Evolutionary conservation across 2,113 vertebrate species (phyloP).

Genomic region (Rhabdomys dilectus): DNA sequence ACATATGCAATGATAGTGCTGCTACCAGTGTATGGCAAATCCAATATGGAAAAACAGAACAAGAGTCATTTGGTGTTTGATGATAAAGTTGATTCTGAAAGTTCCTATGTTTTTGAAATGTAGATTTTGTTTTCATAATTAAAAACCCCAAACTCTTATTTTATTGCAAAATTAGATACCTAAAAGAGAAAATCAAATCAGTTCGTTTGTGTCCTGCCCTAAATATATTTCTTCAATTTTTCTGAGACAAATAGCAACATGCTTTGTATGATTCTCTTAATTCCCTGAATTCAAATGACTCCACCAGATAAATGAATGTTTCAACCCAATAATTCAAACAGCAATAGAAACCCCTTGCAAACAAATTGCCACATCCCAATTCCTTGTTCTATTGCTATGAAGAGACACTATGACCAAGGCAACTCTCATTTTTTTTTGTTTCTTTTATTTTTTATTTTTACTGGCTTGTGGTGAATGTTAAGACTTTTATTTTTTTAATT

Average conservation of each 20-base stretch:
- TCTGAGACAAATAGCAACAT: background rate
- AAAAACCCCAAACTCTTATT: background rate
- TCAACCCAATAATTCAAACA: conserved; percentile 9
- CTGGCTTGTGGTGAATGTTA: no score
- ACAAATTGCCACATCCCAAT: background rate
- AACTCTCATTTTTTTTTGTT: no score
- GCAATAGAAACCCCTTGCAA: background rate
- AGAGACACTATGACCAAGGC: background rate
- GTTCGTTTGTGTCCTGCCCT: background rate
- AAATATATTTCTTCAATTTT: conserved; percentile 10
- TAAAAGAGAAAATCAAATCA: background rate
- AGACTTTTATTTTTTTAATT: no score
- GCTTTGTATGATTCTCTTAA: background rate
- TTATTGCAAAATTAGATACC: background rate
- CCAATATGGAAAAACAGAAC: background rate
- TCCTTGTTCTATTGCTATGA: background rate
- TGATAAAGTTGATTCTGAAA: background rate
- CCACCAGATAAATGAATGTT: conserved; percentile 20
- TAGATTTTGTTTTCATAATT: background rate
- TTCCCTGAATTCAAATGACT: background rate
- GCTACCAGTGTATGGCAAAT: background rate
- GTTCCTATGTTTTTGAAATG: background rate
- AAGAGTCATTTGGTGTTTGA: background rate
- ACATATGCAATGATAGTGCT: background rate
- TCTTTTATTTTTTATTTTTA: no score